Evolutionary conservation across 2,797 vertebrate genomes (phyloP), one percentile per base, ranked within the genome.

Genomic region (Liasis olivaceus): DNA sequence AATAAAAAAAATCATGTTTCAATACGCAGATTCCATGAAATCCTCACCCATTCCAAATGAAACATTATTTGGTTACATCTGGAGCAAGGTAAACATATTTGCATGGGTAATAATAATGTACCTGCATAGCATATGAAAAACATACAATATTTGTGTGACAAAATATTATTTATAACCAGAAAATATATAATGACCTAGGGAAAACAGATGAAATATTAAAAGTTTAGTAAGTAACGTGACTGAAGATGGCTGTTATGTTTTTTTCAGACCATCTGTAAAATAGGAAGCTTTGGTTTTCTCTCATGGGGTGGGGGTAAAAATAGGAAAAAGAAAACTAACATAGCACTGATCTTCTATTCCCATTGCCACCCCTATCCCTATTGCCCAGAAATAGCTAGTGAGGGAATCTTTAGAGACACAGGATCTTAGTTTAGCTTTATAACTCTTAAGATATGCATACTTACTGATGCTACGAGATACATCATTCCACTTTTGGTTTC

Each of bases 151-250:
- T 2, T 26, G 47, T 66, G 26, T 77, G 94, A 95, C 77, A 93
- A n/a, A 94, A 91, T 81, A 96, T 95, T 95, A 96, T 95, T 66
- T 94, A 66, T 93, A 94, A 95, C 93, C n/a, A 86, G 63, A 96
- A 96, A 47, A 66, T 96, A 95, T 92, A 92, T 91, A 95, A 2
- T 95, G 93, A 95, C 88, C 95, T 95, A 96, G 91, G 91, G 3
- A 95, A 95, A 97, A 93, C 84, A 94, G 94, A 94, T 93, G 86
- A 96, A 95, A 95, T 89, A 85, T 95, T 93, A 96, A 85, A 92
- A 93, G 94, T 81, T 94, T 94, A 56, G 88, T 94, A 97, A 97
- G 93, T 86, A 95, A 93, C 93, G 56, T 96, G 92, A 96, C 89
- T 88, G 95, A 92, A 95, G 64, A 95, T 96, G 91, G 93, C 95